Evolutionary conservation across 1,140 invertebrate genomes (phyloP).

Genomic region (Danaus melanippus): DNA sequence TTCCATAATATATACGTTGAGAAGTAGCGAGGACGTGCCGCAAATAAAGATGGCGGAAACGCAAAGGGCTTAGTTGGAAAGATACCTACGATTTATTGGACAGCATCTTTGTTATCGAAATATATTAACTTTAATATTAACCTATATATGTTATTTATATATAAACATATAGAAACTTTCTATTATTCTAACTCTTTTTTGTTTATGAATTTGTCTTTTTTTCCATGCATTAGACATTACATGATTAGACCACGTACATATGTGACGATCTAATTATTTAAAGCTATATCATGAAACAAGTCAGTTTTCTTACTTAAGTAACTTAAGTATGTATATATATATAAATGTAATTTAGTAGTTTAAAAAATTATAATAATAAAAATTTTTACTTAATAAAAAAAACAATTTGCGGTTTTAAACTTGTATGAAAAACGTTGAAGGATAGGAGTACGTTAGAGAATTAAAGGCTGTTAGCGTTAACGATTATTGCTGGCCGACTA

Average conservation of each 20-base stretch:
- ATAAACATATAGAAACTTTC: too few relatives aligned
- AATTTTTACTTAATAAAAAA: conserved; percentile 17
- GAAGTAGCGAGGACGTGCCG: conserved; percentile 46
- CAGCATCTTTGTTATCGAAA: conserved; percentile 22
- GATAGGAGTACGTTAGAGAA: conserved; percentile 5
- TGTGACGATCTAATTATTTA: background rate
- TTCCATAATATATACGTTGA: conserved; percentile 5
- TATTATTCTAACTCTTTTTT: background rate
- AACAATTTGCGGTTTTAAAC: too few relatives aligned
- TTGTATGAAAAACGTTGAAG: too few relatives aligned
- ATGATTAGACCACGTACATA: conserved; percentile 1
- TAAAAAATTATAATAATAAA: conserved; percentile 10
- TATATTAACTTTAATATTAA: conserved; percentile 21
- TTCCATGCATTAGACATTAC: background rate
- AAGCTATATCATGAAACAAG: background rate
- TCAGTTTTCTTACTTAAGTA: conserved; percentile 13
- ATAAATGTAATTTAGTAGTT: too few relatives aligned
- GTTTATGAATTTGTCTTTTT: background rate
- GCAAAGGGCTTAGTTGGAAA: conserved; percentile 36
- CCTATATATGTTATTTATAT: too few relatives aligned
- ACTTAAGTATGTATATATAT: too few relatives aligned
- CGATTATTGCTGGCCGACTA: conserved; percentile 55
- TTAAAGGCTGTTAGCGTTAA: conserved; percentile 51
- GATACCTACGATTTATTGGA: conserved; percentile 39
- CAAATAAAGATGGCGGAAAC: conserved; percentile 52